Evolutionary conservation across 1,140 invertebrate species (phyloP).

Genomic region (Drosophila ogumai): DNA sequence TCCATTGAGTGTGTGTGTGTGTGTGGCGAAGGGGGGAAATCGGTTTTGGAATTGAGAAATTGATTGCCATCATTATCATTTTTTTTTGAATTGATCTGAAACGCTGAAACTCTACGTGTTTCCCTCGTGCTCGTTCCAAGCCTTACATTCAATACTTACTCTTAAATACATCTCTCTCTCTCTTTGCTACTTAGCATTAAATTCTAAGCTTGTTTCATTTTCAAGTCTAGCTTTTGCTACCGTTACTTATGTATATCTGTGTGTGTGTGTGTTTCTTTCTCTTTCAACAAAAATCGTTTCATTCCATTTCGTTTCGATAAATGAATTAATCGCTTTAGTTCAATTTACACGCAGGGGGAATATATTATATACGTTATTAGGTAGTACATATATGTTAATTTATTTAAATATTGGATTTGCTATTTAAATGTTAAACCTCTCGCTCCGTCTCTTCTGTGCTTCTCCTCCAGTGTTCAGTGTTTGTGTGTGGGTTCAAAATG

Average conservation of each 20-base stretch:
- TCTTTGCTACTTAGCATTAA: constrained; percentile 13
- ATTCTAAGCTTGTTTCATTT: constrained; percentile 19
- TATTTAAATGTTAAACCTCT: constrained; percentile 62
- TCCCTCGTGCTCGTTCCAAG: constrained; percentile 37
- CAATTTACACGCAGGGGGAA: constrained; percentile 39
- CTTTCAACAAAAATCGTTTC: constrained; percentile 19
- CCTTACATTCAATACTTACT: constrained; percentile 51
- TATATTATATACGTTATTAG: constrained; percentile 38
- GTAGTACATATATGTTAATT: constrained; percentile 36
- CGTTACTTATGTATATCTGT: not conserved
- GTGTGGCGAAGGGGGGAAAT: constrained; percentile 3
- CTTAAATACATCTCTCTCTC: constrained; percentile 40
- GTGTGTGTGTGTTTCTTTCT: not conserved
- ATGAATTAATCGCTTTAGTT: constrained; percentile 24
- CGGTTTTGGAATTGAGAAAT: constrained; percentile 36
- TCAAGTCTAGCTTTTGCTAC: constrained; percentile 17
- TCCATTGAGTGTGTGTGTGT: not conserved
- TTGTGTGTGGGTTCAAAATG: constrained; percentile 41
- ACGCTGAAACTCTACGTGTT: constrained; percentile 30
- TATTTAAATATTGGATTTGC: constrained; percentile 58
- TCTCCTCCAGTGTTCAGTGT: constrained; percentile 2
- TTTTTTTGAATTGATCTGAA: constrained; percentile 50
- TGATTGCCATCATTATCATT: constrained; percentile 61
- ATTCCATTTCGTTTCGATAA: constrained; percentile 18
- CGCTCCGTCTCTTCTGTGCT: not conserved